Conservation (phyloP, 2,888 invertebrate genomes). For the Torymus aiolomorphi region DNA sequence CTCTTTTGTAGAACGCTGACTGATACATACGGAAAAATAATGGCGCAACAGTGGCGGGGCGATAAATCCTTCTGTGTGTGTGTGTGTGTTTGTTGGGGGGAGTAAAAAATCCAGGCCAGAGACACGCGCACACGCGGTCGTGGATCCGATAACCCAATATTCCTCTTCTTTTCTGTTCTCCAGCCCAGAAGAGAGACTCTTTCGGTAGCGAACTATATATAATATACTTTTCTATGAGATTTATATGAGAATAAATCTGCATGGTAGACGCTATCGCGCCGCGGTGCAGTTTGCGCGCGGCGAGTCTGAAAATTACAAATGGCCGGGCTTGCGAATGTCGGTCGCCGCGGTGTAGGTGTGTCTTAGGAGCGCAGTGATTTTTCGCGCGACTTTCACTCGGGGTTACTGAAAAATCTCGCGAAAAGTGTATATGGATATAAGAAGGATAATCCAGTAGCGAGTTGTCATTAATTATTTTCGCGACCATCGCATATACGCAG, state of each 20-base stretch:
- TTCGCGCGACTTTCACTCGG: too few relatives aligned
- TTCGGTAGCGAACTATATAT: slow-evolving; percentile 15
- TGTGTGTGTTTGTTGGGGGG: too few relatives aligned
- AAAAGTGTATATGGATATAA: too few relatives aligned
- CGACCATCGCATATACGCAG: too few relatives aligned
- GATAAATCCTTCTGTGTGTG: slow-evolving; percentile 21
- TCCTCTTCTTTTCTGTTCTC: slow-evolving; percentile 24
- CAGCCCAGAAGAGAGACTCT: not conserved
- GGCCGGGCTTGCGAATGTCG: too few relatives aligned
- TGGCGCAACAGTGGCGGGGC: slow-evolving; percentile 17
- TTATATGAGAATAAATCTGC: slow-evolving; percentile 43
- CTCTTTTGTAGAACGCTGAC: too few relatives aligned
- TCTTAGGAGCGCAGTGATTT: too few relatives aligned
- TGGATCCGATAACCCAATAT: slow-evolving; percentile 70
- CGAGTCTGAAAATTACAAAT: too few relatives aligned
- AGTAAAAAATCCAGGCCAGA: slow-evolving; percentile 43
- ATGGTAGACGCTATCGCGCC: slow-evolving; percentile 18
- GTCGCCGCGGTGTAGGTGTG: too few relatives aligned
- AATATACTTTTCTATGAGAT: not conserved
- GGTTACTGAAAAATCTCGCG: too few relatives aligned
- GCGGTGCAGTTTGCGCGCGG: not conserved
- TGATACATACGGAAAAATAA: slow-evolving; percentile 19
- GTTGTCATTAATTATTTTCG: too few relatives aligned
- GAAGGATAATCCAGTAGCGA: too few relatives aligned
- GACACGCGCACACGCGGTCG: slow-evolving; percentile 55